phyloP scores from a whole-genome alignment of 2,113 vertebrate genomes.

The Scomber scombrus region DNA sequence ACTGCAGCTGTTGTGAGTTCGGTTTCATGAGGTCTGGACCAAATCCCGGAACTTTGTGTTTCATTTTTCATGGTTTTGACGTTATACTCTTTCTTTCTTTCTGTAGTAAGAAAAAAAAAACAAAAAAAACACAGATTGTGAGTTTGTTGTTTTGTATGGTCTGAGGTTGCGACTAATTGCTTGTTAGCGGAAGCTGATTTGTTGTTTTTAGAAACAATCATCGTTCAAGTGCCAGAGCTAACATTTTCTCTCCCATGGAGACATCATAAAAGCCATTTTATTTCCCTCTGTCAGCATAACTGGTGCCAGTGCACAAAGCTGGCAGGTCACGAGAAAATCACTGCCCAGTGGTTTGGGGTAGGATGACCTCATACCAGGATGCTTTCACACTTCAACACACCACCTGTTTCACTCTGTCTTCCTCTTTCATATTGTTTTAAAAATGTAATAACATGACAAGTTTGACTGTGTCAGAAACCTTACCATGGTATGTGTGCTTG shows the following conservation, averaged over 20 bases:
- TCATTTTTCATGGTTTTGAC: slow-evolving; percentile 66
- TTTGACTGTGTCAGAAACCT: neutral
- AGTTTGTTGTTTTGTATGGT: slow-evolving; percentile 28
- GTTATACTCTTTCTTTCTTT: slow-evolving; percentile 49
- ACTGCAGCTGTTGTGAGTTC: slow-evolving; percentile 78
- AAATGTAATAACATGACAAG: neutral
- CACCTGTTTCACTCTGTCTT: slow-evolving; percentile 38
- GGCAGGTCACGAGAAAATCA: slow-evolving; percentile 10
- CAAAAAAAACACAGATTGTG: slow-evolving; percentile 24
- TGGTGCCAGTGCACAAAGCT: slow-evolving; percentile 37
- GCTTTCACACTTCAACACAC: slow-evolving; percentile 10
- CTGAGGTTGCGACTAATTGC: slow-evolving; percentile 50
- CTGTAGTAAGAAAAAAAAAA: slow-evolving; percentile 26
- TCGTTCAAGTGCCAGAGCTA: slow-evolving; percentile 24
- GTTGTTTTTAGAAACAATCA: slow-evolving; percentile 50
- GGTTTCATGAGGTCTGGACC: slow-evolving; percentile 77
- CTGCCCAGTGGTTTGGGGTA: slow-evolving; percentile 28
- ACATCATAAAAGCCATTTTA: slow-evolving; percentile 34
- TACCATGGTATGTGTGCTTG: neutral
- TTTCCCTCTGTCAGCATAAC: slow-evolving; percentile 51
- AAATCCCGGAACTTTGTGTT: slow-evolving; percentile 69
- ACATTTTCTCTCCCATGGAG: slow-evolving; percentile 31
- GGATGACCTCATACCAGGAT: slow-evolving; percentile 39
- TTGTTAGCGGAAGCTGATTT: slow-evolving; percentile 45
- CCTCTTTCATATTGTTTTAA: neutral